Conservation (phyloP, 64 coral and sea anemone species). For the Anthopleura sola region DNA sequence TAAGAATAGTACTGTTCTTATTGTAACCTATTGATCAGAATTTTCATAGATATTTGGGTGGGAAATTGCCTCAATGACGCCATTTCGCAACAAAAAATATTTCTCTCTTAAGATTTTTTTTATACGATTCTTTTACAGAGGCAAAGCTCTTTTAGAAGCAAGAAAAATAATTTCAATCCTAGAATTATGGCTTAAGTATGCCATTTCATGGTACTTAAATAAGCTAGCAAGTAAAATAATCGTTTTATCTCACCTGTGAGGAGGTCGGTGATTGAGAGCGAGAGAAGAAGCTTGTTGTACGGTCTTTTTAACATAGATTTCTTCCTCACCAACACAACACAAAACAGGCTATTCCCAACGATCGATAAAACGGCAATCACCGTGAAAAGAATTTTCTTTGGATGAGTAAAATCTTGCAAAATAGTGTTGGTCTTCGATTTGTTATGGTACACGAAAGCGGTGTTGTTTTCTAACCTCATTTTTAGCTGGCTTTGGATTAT, state of each 20-base stretch:
- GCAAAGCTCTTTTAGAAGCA: too few relatives aligned
- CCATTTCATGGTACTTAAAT: too few relatives aligned
- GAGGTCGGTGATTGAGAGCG: slow-evolving; percentile 8
- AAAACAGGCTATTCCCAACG: slow-evolving; percentile 24
- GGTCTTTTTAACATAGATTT: background rate
- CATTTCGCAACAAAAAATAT: too few relatives aligned
- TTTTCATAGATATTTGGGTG: too few relatives aligned
- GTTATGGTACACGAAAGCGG: background rate
- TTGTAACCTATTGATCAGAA: too few relatives aligned
- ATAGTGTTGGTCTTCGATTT: background rate
- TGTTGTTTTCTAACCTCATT: background rate
- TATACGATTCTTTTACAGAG: too few relatives aligned
- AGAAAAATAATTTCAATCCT: too few relatives aligned
- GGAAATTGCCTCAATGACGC: too few relatives aligned
- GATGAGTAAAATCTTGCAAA: background rate
- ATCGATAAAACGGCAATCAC: slow-evolving; percentile 19
- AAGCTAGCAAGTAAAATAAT: too few relatives aligned
- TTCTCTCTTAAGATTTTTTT: too few relatives aligned
- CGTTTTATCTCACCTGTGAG: slow-evolving; percentile 10
- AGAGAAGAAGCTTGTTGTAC: slow-evolving; percentile 18
- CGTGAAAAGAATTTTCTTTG: background rate
- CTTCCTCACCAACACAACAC: slow-evolving; percentile 16
- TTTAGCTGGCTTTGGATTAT: background rate
- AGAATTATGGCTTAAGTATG: too few relatives aligned
- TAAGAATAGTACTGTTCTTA: too few relatives aligned